A percentile compares a stretch with the other conserved stretches of the same genome.
Evolutionary conservation across 2,113 vertebrate genomes (phyloP).

Genomic region (Himantopus leucocephalus): DNA sequence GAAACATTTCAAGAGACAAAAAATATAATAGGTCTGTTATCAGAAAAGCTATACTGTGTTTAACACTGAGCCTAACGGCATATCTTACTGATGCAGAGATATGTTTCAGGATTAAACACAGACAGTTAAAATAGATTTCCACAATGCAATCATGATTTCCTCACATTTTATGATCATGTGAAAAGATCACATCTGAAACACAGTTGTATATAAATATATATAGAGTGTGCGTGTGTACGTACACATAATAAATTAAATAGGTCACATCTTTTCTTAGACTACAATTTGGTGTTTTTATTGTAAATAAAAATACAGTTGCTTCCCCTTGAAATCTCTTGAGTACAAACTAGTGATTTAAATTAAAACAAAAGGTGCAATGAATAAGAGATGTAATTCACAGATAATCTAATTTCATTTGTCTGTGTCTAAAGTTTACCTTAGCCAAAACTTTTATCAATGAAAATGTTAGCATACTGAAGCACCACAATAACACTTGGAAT

Average conservation of each 20-base stretch:
- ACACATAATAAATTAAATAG: background rate
- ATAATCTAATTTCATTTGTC: background rate
- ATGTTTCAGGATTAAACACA: background rate
- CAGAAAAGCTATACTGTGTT: background rate
- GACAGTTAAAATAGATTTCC: background rate
- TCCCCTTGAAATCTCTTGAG: background rate
- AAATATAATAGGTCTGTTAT: background rate
- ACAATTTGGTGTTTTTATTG: background rate
- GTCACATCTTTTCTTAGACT: background rate
- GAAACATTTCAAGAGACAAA: background rate
- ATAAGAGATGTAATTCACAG: background rate
- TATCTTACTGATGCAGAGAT: background rate
- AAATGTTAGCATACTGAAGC: background rate
- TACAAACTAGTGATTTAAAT: background rate
- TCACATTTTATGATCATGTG: background rate
- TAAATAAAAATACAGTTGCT: background rate
- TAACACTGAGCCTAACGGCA: background rate
- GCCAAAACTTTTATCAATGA: background rate
- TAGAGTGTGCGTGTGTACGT: rapidly evolving
- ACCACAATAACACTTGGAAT: background rate
- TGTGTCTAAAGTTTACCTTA: background rate
- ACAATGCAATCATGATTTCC: background rate
- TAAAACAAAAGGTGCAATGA: background rate
- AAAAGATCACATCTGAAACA: background rate
- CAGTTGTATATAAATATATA: background rate